phyloP scores from a whole-genome alignment of 2,888 invertebrate species.

The Xylota sylvarum region DNA sequence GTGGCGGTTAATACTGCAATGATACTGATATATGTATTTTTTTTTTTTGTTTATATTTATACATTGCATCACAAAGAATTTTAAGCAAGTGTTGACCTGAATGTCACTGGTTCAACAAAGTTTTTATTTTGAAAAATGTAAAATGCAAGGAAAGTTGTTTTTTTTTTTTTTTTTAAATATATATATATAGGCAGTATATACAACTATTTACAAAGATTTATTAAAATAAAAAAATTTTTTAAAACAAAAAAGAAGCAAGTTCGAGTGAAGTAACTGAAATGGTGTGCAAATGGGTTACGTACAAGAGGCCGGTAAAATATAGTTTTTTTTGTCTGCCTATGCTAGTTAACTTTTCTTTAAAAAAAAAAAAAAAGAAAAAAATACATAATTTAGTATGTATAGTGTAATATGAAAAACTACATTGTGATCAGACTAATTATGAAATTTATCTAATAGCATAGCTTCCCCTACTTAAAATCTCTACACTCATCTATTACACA shows the following conservation, averaged over 20 bases:
- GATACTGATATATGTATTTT: slow-evolving; percentile 49
- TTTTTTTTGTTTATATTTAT: slow-evolving; percentile 31
- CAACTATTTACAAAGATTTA: slow-evolving; percentile 56
- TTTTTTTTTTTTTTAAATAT: no score
- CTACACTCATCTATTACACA: background rate
- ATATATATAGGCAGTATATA: slow-evolving; percentile 41
- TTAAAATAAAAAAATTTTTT: slow-evolving; percentile 11
- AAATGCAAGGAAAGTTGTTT: slow-evolving; percentile 27
- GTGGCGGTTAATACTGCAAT: slow-evolving; percentile 73
- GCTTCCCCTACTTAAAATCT: background rate
- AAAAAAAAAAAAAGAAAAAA: background rate
- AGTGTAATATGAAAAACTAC: background rate
- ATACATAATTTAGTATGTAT: no score
- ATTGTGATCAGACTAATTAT: background rate
- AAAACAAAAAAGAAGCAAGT: slow-evolving; percentile 17
- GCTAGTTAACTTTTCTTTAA: background rate
- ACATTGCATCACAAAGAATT: slow-evolving; percentile 66
- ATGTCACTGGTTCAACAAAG: slow-evolving; percentile 35
- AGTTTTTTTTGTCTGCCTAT: background rate
- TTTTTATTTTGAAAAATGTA: slow-evolving; percentile 14
- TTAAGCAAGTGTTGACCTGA: slow-evolving; percentile 32
- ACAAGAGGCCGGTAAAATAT: slow-evolving; percentile 33
- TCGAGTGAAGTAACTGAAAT: slow-evolving; percentile 39
- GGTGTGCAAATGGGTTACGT: slow-evolving; percentile 34
- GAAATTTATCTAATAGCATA: background rate